A percentile compares a stretch with the other conserved stretches of the same genome.
phyloP scores from a whole-genome alignment of 2,888 invertebrate species.

The Cacoxenus indagator region DNA sequence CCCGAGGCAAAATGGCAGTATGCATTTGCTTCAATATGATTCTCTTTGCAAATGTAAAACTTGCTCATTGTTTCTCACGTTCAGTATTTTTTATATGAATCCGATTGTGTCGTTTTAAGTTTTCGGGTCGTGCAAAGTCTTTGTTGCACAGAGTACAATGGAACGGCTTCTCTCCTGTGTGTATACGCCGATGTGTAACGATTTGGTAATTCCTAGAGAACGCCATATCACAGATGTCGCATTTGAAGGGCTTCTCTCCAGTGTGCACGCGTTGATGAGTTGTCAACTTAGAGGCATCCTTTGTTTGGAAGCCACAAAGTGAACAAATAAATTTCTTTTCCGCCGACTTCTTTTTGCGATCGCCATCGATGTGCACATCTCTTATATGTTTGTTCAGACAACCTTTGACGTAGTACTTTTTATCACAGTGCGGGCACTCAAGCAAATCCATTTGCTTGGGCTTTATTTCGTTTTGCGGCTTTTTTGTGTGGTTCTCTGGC shows the following conservation, averaged over 20 bases:
- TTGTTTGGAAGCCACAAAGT: slow-evolving; percentile 74
- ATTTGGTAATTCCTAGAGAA: slow-evolving; percentile 75
- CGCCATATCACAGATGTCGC: slow-evolving; percentile 74
- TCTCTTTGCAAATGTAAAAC: slow-evolving; percentile 69
- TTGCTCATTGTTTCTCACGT: no score
- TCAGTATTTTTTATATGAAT: no score
- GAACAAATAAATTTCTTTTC: slow-evolving; percentile 72
- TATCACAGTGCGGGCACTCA: slow-evolving; percentile 75
- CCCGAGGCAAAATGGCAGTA: no score
- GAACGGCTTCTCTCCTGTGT: slow-evolving; percentile 77
- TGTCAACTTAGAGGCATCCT: slow-evolving; percentile 75
- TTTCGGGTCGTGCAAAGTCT: slow-evolving; percentile 74
- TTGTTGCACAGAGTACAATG: slow-evolving; percentile 76
- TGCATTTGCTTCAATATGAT: no score
- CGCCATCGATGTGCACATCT: slow-evolving; percentile 42
- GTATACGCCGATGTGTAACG: slow-evolving; percentile 76
- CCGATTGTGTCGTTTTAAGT: slow-evolving; percentile 74
- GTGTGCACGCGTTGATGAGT: slow-evolving; percentile 79
- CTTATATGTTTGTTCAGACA: slow-evolving; percentile 54
- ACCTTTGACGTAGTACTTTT: slow-evolving; percentile 58
- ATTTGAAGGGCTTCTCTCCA: slow-evolving; percentile 74
- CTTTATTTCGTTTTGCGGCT: slow-evolving; percentile 39
- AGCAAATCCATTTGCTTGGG: slow-evolving; percentile 69
- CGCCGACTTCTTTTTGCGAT: slow-evolving; percentile 57
- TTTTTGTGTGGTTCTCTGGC: slow-evolving; percentile 3